Evolutionary conservation across 2,797 vertebrate genomes (phyloP), one percentile per base, ranked within the genome.

Genomic region (Cuculus canorus): DNA sequence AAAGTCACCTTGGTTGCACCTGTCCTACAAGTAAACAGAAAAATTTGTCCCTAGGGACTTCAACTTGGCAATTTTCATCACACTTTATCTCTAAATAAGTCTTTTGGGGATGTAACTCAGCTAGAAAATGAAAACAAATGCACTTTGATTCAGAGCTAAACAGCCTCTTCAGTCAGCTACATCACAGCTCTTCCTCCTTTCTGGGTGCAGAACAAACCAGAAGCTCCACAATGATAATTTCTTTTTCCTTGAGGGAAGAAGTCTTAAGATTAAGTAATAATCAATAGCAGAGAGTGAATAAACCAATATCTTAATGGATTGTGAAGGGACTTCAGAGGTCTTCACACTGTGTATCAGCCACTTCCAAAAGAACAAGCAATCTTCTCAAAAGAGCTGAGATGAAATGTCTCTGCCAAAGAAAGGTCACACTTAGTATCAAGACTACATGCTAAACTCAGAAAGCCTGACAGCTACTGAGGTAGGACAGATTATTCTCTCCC

Each of bases 231-330:
- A 82, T 85, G 54, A 85, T 78, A 48, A 35, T 85, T 88, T 85
- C 47, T 52, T 91, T 90, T 93, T 88, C 59, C 70, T 83, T 75
- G 57, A 92, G 56, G 64, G 45, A 89, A 86, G 39, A 82, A 77
- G 39, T 45, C 41, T 48, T 86, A 76, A 90, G 68, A 94, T 82
- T 82, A 94, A 96, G 71, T 77, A 93, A 95, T 95, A 94, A 93
- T 93, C 89, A 87, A 91, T 81, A 92, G 35, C 65, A 89, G 61
- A 64, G 57, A 69, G 72, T 89, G 90, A 92, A 94, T 83, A 93
- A 94, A 88, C 69, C 79, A 75, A 94, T 83, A 47, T 76, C 54
- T 88, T 79, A 86, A 89, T 80, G 73, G 54, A 76, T 84, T 88
- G 65, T 39, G 92, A 86, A 78, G 66, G 24, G 79, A 86, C 47